Evolutionary conservation across 2,797 vertebrate genomes (phyloP).

Genomic region (Leptoclinus maculatus): DNA sequence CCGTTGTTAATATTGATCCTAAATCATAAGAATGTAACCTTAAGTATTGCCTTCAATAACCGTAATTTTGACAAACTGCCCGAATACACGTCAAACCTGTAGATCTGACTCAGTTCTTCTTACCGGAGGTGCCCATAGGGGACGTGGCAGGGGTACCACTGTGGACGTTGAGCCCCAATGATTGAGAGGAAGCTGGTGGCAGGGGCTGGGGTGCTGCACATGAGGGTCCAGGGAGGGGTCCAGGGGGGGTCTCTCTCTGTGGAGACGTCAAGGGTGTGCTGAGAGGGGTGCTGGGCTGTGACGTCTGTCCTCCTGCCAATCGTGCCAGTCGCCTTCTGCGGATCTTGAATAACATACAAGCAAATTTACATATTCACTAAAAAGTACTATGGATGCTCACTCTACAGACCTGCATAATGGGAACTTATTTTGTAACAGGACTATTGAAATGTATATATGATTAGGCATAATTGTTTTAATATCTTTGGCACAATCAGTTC

Average conservation of each 20-base stretch:
- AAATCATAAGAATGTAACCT: background rate
- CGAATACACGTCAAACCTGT: background rate
- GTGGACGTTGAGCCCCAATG: slow-evolving; percentile 91
- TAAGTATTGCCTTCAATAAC: background rate
- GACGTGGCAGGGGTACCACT: slow-evolving; percentile 97
- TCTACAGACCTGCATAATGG: background rate
- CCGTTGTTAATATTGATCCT: slow-evolving; percentile 23
- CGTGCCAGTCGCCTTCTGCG: slow-evolving; percentile 95
- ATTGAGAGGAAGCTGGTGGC: slow-evolving; percentile 90
- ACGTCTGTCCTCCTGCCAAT: slow-evolving; percentile 94
- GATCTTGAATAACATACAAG: slow-evolving; percentile 83
- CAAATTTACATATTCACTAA: background rate
- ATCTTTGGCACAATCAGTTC: background rate
- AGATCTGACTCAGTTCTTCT: slow-evolving; percentile 57
- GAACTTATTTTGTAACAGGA: background rate
- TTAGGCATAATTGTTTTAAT: background rate
- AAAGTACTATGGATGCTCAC: background rate
- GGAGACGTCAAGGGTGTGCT: slow-evolving; percentile 96
- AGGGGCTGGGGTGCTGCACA: slow-evolving; percentile 85
- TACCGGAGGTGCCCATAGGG: slow-evolving; percentile 96
- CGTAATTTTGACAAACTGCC: background rate
- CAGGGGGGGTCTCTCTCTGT: slow-evolving; percentile 96
- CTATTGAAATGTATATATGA: background rate
- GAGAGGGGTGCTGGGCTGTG: slow-evolving; percentile 94
- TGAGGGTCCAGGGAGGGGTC: slow-evolving; percentile 91